Conservation (phyloP, 2,888 invertebrate genomes). For the Rhingia rostrata region DNA sequence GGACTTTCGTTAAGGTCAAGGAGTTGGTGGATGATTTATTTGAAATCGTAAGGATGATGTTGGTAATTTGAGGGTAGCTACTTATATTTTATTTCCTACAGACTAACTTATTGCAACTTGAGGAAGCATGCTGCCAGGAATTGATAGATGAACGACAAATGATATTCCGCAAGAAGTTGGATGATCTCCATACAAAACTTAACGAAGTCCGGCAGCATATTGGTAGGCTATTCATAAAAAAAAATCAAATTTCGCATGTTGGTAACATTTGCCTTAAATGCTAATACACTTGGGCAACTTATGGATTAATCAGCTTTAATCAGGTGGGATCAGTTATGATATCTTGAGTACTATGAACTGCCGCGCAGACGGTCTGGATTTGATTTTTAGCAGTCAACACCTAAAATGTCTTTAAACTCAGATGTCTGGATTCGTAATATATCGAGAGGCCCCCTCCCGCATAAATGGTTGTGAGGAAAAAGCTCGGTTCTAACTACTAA, state of each 20-base stretch:
- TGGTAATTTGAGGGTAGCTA: background rate
- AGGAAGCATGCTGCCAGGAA: constrained; percentile 81
- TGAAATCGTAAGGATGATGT: constrained; percentile 47
- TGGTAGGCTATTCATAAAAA: constrained; percentile 76
- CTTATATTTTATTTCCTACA: constrained; percentile 49
- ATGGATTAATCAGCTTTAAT: too few relatives aligned
- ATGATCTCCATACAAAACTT: constrained; percentile 79
- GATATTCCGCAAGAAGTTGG: constrained; percentile 79
- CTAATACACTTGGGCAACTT: too few relatives aligned
- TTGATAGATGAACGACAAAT: constrained; percentile 79
- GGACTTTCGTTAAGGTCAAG: constrained; percentile 57
- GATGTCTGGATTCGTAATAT: too few relatives aligned
- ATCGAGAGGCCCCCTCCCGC: too few relatives aligned
- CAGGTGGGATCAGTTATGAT: too few relatives aligned
- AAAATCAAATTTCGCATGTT: background rate
- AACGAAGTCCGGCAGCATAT: constrained; percentile 79
- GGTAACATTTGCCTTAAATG: too few relatives aligned
- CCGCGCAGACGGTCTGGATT: too few relatives aligned
- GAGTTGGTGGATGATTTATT: constrained; percentile 62
- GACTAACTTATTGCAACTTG: constrained; percentile 78
- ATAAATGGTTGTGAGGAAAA: too few relatives aligned
- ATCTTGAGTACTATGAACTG: too few relatives aligned
- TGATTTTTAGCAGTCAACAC: too few relatives aligned
- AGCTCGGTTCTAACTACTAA: too few relatives aligned
- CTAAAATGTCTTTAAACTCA: too few relatives aligned